Percentiles rank a stretch among this genome's conserved stretches.
phyloP scores from a whole-genome alignment of 2,113 vertebrate genomes.

The Alouatta palliata region DNA sequence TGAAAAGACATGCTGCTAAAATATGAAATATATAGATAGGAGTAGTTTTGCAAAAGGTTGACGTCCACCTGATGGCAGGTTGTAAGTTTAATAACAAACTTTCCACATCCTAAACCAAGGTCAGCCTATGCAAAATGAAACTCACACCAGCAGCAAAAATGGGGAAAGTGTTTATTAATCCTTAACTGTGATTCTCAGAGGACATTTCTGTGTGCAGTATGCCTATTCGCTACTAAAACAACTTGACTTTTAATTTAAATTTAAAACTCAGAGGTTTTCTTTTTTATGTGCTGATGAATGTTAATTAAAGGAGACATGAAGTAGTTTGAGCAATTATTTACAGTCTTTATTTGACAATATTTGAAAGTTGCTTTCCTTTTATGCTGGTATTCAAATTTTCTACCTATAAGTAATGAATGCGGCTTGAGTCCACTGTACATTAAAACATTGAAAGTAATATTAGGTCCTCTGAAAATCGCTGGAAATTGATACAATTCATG shows the following conservation, averaged over 20 bases:
- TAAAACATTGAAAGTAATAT: slow-evolving; percentile 64
- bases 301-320: slow-evolving; percentile 60
- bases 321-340: slow-evolving; percentile 32
- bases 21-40: slow-evolving; percentile 52
- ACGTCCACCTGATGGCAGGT: slow-evolving; percentile 57
- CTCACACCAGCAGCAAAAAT: slow-evolving; percentile 78
- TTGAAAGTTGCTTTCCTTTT: neutral
- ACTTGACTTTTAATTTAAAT: slow-evolving; percentile 66
- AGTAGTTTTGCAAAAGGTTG: slow-evolving; percentile 67
- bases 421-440: slow-evolving; percentile 28
- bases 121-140: slow-evolving; percentile 81
- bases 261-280: slow-evolving; percentile 63
- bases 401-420: slow-evolving; percentile 41
- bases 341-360: slow-evolving; percentile 44
- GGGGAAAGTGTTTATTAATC: slow-evolving; percentile 84
- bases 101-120: slow-evolving; percentile 78
- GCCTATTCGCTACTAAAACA: slow-evolving; percentile 48
- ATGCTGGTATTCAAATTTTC: slow-evolving; percentile 2
- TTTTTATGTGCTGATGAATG: slow-evolving; percentile 50
- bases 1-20: slow-evolving; percentile 70
- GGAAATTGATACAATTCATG: slow-evolving; percentile 50
- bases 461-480: slow-evolving; percentile 56
- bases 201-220: slow-evolving; percentile 46
- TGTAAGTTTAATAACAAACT: slow-evolving; percentile 76
- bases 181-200: slow-evolving; percentile 75